A percentile compares a stretch with the other conserved stretches of the same genome.
Conservation (phyloP, 2,888 invertebrate species). For the Luperina nickerlii region DNA sequence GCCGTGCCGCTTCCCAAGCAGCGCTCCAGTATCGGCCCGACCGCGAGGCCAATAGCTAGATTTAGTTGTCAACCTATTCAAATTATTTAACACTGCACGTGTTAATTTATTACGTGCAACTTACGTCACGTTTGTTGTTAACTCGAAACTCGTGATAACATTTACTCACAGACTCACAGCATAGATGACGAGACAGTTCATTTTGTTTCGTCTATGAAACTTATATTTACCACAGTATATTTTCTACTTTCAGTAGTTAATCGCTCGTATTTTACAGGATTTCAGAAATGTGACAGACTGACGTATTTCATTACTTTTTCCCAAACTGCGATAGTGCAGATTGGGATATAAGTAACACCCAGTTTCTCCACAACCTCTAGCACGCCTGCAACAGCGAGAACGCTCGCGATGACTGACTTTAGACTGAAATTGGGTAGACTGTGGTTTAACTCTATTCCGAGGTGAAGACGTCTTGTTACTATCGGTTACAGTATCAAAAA, state of each 20-base stretch:
- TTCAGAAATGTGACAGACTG: not conserved
- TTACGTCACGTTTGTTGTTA: constrained; percentile 10
- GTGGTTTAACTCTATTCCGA: not conserved
- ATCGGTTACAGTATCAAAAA: not conserved
- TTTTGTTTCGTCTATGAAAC: not conserved
- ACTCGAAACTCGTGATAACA: not conserved
- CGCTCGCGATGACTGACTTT: not conserved
- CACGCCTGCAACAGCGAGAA: not conserved
- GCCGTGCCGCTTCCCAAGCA: too few species aligned
- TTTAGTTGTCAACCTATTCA: not conserved
- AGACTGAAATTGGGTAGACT: not conserved
- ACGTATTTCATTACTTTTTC: not conserved
- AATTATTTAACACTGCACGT: constrained; percentile 5
- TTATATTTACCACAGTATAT: not conserved
- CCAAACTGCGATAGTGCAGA: not conserved
- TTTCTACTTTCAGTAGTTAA: not conserved
- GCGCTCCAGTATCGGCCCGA: too few species aligned
- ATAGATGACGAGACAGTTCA: not conserved
- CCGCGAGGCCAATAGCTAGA: too few species aligned
- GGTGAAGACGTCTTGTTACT: not conserved
- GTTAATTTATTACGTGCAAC: constrained; percentile 13
- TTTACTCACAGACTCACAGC: constrained; percentile 8
- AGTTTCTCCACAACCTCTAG: too few species aligned
- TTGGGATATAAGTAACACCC: not conserved
- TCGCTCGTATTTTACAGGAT: not conserved